Evolutionary conservation across 2,797 vertebrate species (phyloP), one percentile per base, ranked within the genome.

Genomic region (Paramormyrops hopkinsi): DNA sequence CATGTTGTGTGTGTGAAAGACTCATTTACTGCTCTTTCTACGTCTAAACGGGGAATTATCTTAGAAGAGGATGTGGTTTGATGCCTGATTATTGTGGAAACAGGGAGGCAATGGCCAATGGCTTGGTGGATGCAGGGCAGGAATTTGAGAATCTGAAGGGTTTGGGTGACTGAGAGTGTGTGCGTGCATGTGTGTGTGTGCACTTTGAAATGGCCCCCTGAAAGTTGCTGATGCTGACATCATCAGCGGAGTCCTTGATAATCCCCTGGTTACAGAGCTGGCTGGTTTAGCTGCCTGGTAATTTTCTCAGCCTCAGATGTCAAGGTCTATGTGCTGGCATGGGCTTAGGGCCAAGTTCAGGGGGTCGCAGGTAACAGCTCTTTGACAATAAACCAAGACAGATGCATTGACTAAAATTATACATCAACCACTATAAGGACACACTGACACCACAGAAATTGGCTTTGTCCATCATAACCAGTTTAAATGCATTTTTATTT

Each of bases 301-400:
- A 94, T 95, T 48, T 94, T 90, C 92, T 90, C 92, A 93, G 90
- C 91, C 92, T 91, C 87, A 84, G 91, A 95, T 94, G 95, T 95
- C 92, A 91, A 93, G 93, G 93, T 94, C 94, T 95, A 93, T 90
- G 93, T 92, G 89, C 62, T 88, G 92, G 92, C 93, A 91, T 91
- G 91, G 92, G 93, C 94, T 79, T 33, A 82, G 89, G 87, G 92
- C 92, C 91, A 92, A 93, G 89, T 90, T 90, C 90, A 93, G 92
- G 86, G 93, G 91, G 89, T 91, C 90, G 83, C 89, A 87, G 82
- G 89, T 89, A 90, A 88, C 65, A 88, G 89, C 76, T 84, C 53
- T 88, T 83, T 46, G 59, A 17, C 79, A 89, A 50, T 90, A 89
- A 65, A 48, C n/a, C 87, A 29, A 87, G 51, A 87, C 17, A 56